phyloP scores from a whole-genome alignment of 2,888 invertebrate species.

The Frankliniella fusca region DNA sequence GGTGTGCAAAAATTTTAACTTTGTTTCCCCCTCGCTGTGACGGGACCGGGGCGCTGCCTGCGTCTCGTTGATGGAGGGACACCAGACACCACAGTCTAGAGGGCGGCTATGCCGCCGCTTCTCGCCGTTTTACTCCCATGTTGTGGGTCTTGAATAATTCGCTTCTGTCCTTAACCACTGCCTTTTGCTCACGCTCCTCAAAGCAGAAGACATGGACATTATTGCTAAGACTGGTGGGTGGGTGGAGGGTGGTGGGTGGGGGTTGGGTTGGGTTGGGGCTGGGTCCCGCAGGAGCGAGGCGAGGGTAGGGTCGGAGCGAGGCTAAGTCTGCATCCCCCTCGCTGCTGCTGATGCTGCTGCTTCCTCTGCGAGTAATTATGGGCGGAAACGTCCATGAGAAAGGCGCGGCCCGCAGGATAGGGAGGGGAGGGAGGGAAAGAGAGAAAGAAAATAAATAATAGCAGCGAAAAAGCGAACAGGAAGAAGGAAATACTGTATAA shows the following conservation, averaged over 20 bases:
- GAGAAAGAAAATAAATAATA: constrained; percentile 1
- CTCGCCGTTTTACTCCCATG: too few relatives aligned
- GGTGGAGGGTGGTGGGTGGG: too few relatives aligned
- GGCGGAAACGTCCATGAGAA: not conserved
- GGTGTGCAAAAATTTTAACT: too few relatives aligned
- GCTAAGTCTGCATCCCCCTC: not conserved
- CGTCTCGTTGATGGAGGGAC: too few relatives aligned
- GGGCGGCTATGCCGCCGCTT: too few relatives aligned
- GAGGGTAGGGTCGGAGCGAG: not conserved
- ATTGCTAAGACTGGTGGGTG: too few relatives aligned
- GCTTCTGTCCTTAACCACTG: too few relatives aligned
- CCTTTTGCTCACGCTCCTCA: not conserved
- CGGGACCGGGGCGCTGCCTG: too few relatives aligned
- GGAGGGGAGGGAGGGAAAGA: not conserved
- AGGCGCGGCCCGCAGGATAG: not conserved
- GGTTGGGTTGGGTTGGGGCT: too few relatives aligned
- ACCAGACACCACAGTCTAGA: too few relatives aligned
- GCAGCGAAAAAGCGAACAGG: not conserved
- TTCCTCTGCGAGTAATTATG: constrained; percentile 10
- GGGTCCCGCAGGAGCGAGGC: not conserved
- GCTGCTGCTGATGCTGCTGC: not conserved
- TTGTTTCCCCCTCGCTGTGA: too few relatives aligned
- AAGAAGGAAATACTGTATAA: constrained; percentile 25
- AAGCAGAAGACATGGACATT: not conserved
- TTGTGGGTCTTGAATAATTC: too few relatives aligned